phyloP scores from a whole-genome alignment of 2,797 vertebrate species.

The Paratrypauchen microcephalus region DNA sequence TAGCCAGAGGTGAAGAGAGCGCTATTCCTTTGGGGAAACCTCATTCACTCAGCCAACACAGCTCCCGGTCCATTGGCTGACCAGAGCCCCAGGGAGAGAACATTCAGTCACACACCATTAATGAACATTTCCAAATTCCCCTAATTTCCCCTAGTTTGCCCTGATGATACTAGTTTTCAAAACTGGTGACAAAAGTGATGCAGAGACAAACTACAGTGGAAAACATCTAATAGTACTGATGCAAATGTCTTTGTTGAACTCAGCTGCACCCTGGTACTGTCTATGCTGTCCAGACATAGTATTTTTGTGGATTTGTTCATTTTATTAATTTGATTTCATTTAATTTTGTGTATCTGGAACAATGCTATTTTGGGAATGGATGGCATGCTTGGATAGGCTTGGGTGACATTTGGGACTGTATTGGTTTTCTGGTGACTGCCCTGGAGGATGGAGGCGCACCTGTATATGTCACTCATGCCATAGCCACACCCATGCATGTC shows the following conservation, averaged over 20 bases:
- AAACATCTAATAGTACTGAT: conserved; percentile 72
- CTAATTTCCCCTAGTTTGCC: conserved; percentile 21
- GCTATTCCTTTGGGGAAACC: conserved; percentile 63
- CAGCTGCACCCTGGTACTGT: conserved; percentile 69
- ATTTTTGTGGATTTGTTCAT: conserved; percentile 64
- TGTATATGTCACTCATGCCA: conserved; percentile 70
- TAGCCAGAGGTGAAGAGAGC: conserved; percentile 59
- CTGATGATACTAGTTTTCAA: conserved; percentile 34
- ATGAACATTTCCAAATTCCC: conserved; percentile 30
- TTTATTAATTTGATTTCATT: conserved; percentile 61
- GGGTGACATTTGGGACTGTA: conserved; percentile 76
- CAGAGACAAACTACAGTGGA: conserved; percentile 48
- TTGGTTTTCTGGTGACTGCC: conserved; percentile 65
- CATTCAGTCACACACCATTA: conserved; percentile 40
- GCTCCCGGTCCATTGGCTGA: conserved; percentile 70
- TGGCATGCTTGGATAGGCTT: conserved; percentile 77
- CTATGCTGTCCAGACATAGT: conserved; percentile 65
- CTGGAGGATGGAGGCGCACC: conserved; percentile 66
- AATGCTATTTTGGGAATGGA: conserved; percentile 70
- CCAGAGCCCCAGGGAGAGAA: conserved; percentile 64
- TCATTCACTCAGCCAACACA: conserved; percentile 72
- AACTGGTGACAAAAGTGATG: conserved; percentile 48
- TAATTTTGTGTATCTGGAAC: conserved; percentile 62
- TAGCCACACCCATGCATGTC: conserved; percentile 78
- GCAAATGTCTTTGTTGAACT: conserved; percentile 63